A percentile compares a stretch with the other conserved stretches of the same genome.
These are phyloP conservation scores for Drosophila lowei DNA, from an alignment of 1,140 invertebrate species.

Conservation along the genomic window DNA sequence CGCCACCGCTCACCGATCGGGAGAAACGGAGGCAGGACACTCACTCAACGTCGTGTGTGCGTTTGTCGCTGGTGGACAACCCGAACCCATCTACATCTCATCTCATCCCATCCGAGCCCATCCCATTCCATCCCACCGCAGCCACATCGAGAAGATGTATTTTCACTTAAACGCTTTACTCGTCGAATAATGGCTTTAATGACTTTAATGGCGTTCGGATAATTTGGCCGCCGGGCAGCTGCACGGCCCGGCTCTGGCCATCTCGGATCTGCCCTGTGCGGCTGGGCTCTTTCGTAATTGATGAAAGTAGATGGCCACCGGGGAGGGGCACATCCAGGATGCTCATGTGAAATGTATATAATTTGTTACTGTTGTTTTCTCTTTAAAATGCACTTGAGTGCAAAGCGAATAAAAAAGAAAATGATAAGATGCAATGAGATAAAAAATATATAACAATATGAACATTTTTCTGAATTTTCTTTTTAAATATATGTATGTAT, in stretches of 20 bases:
- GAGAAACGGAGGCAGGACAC: not conserved
- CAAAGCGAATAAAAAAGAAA: slow-evolving; percentile 39
- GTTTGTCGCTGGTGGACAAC: slow-evolving; percentile 51
- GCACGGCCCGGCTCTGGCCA: slow-evolving; percentile 12
- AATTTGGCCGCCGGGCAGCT: slow-evolving; percentile 71
- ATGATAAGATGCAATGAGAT: slow-evolving; percentile 42
- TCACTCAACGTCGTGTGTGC: slow-evolving; percentile 24
- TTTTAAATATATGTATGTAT: no score
- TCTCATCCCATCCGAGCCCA: slow-evolving; percentile 1
- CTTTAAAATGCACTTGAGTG: slow-evolving; percentile 63
- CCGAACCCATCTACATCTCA: not conserved
- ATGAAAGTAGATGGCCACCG: slow-evolving; percentile 67
- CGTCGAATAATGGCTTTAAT: slow-evolving; percentile 75
- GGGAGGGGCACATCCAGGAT: slow-evolving; percentile 44
- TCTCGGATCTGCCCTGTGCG: not conserved
- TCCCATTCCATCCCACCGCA: slow-evolving; percentile 24
- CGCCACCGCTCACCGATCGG: slow-evolving; percentile 14
- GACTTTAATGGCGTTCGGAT: slow-evolving; percentile 78
- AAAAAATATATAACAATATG: slow-evolving; percentile 12
- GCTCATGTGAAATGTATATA: slow-evolving; percentile 64
- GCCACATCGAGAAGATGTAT: slow-evolving; percentile 69
- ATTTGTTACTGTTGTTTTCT: slow-evolving; percentile 60
- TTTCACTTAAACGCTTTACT: slow-evolving; percentile 80
- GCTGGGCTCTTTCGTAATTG: slow-evolving; percentile 62
- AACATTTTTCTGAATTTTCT: no score